Conservation (phyloP, 2,888 invertebrate species). For the Limnephilus auricula region DNA sequence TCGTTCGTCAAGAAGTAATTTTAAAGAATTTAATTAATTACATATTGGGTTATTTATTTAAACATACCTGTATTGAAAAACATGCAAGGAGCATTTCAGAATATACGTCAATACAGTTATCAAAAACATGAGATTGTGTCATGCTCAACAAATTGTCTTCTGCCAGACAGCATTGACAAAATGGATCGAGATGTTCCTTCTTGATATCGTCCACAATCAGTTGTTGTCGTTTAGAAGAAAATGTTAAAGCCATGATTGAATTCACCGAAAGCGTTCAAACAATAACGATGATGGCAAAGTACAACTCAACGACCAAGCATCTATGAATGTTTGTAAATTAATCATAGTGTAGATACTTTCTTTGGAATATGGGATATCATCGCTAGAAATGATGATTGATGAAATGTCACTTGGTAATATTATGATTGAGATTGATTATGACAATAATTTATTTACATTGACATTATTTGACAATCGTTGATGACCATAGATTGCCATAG, state of each 20-base stretch:
- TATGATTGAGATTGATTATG: too few relatives aligned
- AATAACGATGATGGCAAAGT: neutral
- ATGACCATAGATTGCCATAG: neutral
- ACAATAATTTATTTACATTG: neutral
- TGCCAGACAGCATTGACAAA: conserved; percentile 38
- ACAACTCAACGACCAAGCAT: neutral
- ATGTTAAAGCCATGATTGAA: neutral
- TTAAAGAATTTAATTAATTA: neutral
- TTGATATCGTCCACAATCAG: conserved; percentile 6
- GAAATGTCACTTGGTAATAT: neutral
- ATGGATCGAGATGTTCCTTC: neutral
- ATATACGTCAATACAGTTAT: conserved; percentile 6
- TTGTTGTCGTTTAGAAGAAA: neutral
- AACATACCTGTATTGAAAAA: conserved; percentile 37
- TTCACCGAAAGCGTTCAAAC: neutral
- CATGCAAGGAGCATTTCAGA: conserved; percentile 21
- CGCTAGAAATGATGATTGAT: neutral
- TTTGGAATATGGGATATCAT: neutral
- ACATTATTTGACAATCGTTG: neutral
- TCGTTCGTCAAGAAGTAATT: too few relatives aligned
- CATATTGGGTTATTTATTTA: neutral
- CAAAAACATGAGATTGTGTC: conserved; percentile 35
- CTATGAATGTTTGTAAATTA: neutral
- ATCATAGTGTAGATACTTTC: neutral
- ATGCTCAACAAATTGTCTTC: conserved; percentile 31